These are phyloP conservation scores for Brachionus plicatilis DNA, from an alignment of 1,140 invertebrate genomes.

Conservation along the genomic window DNA sequence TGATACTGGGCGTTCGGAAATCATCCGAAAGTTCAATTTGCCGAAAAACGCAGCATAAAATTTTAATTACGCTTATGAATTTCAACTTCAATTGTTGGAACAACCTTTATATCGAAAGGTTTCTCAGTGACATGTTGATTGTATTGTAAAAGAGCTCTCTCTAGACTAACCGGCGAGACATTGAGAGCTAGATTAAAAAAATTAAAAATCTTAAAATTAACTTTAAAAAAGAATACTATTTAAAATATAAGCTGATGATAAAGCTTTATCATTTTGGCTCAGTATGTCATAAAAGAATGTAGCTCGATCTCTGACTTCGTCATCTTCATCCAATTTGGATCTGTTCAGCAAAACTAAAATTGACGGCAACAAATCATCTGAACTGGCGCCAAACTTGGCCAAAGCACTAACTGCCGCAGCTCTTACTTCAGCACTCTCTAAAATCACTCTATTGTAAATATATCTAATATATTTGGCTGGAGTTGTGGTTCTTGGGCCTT, in stretches of 20 bases:
- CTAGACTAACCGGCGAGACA: conserved; percentile 76
- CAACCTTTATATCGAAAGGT: conserved; percentile 80
- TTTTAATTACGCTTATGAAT: conserved; percentile 51
- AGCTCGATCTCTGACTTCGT: conserved; percentile 96
- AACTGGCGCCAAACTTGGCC: conserved; percentile 92
- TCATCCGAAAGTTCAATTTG: no score
- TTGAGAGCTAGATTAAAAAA: conserved; percentile 54
- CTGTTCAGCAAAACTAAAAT: conserved; percentile 66
- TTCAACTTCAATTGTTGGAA: conserved; percentile 67
- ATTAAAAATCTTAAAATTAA: conserved; percentile 43
- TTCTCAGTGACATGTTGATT: conserved; percentile 66
- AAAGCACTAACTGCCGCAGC: conserved; percentile 93
- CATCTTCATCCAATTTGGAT: conserved; percentile 77
- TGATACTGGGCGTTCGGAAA: no score
- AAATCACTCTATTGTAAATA: conserved; percentile 96
- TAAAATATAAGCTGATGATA: conserved; percentile 78
- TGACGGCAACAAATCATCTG: conserved; percentile 81
- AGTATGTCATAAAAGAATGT: conserved; percentile 79
- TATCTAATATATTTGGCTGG: conserved; percentile 94
- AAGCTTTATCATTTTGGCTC: conserved; percentile 61
- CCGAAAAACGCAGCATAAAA: not conserved
- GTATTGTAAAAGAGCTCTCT: conserved; percentile 77
- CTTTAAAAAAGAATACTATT: conserved; percentile 56
- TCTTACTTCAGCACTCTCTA: conserved; percentile 87
- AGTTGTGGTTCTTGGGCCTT: conserved; percentile 86